Evolutionary conservation across 2,113 vertebrate genomes (phyloP).

Genomic region (Ciconia stormi): DNA sequence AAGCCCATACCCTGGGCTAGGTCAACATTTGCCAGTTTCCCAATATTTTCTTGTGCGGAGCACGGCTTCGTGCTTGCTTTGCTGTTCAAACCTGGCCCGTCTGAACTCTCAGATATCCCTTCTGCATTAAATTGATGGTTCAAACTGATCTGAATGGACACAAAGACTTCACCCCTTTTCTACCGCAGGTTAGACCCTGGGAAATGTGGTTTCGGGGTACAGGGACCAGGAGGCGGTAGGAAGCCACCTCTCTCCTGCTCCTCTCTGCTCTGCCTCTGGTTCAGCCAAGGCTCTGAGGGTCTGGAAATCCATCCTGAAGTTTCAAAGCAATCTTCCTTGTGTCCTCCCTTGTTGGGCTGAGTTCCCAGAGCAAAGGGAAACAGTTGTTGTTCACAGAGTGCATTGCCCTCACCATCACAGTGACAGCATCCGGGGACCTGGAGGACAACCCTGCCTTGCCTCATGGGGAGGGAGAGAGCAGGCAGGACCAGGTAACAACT

Average conservation of each 20-base stretch:
- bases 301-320: background rate
- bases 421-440: background rate
- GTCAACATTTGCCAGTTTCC: background rate
- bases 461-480: background rate
- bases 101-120: background rate
- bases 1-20: background rate
- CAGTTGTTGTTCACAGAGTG: rapidly evolving
- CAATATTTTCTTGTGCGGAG: background rate
- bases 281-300: background rate
- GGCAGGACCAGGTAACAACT: background rate
- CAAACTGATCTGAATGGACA: background rate
- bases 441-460: background rate
- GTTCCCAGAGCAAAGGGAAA: background rate
- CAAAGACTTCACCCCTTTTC: background rate
- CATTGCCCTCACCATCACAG: background rate
- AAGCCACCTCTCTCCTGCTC: background rate
- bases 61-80: background rate
- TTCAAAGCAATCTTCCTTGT: background rate
- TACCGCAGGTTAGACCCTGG: background rate
- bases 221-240: background rate
- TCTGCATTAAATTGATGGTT: background rate
- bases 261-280: background rate
- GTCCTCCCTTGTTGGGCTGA: background rate
- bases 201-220: background rate
- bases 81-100: background rate